These are phyloP conservation scores for Parazoanthus swiftii DNA, from an alignment of 92 coral and sea anemone genomes.

Conservation along the genomic window DNA sequence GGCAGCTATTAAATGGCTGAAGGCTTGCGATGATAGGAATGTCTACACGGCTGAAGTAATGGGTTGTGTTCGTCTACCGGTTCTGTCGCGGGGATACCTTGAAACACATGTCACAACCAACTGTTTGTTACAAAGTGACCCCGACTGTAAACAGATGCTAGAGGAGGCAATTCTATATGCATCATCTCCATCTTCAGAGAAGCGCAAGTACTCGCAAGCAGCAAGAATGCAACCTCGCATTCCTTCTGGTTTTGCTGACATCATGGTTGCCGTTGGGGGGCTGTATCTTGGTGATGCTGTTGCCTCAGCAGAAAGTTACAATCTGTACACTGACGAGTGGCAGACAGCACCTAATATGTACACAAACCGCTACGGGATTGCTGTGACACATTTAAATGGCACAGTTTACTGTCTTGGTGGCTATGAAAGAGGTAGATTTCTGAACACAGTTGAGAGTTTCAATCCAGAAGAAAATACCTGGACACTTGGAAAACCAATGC, in stretches of 20 bases:
- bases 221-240: constrained; percentile 83
- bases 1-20: constrained; percentile 88
- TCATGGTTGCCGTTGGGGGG: constrained; percentile 85
- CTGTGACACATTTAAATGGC: constrained; percentile 82
- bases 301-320: constrained; percentile 79
- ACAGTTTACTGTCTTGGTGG: constrained; percentile 93
- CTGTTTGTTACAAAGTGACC: constrained; percentile 63
- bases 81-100: constrained; percentile 74
- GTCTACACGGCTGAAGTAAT: constrained; percentile 63
- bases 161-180: constrained; percentile 81
- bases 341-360: constrained; percentile 63
- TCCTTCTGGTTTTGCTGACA: constrained; percentile 89
- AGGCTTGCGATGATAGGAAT: constrained; percentile 50
- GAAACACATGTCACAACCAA: constrained; percentile 61
- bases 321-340: constrained; percentile 93
- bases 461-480: constrained; percentile 76
- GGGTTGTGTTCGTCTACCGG: constrained; percentile 87
- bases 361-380: constrained; percentile 82
- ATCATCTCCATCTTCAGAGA: constrained; percentile 88
- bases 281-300: constrained; percentile 81
- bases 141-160: constrained; percentile 76
- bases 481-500: constrained; percentile 69
- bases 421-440: constrained; percentile 68
- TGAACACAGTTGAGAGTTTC: constrained; percentile 74
- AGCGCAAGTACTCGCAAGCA: constrained; percentile 68